Conservation (phyloP, 2,888 invertebrate genomes). For the Dicyrtomina minuta region DNA sequence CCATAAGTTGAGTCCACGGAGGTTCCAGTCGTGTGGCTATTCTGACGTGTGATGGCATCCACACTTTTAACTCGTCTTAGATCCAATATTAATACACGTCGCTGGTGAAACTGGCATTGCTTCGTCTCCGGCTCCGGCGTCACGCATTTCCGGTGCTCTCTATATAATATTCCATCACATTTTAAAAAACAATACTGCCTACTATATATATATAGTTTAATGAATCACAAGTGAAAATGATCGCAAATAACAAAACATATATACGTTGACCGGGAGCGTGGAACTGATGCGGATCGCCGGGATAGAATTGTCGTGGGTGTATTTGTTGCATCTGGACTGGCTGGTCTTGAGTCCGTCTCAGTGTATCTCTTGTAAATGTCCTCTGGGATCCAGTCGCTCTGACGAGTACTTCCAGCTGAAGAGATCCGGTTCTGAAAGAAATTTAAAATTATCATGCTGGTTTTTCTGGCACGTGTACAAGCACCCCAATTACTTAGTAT, state of each 20-base stretch:
- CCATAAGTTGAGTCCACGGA: slow-evolving; percentile 47
- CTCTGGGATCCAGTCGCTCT: slow-evolving; percentile 70
- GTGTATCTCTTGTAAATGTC: slow-evolving; percentile 76
- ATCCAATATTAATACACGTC: slow-evolving; percentile 72
- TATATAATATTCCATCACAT: no score
- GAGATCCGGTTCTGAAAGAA: slow-evolving; percentile 30
- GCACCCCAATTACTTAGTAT: not conserved
- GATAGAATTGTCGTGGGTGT: slow-evolving; percentile 5
- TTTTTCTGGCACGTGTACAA: no score
- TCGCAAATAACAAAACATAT: no score
- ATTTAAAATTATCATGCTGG: no score
- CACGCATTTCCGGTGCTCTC: slow-evolving; percentile 60
- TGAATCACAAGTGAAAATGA: not conserved
- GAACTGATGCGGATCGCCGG: slow-evolving; percentile 16
- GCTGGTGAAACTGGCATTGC: slow-evolving; percentile 54
- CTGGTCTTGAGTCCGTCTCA: slow-evolving; percentile 79
- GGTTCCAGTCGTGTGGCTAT: slow-evolving; percentile 45
- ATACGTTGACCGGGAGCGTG: slow-evolving; percentile 22
- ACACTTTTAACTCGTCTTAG: slow-evolving; percentile 60
- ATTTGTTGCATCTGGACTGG: slow-evolving; percentile 64
- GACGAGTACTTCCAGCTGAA: slow-evolving; percentile 35
- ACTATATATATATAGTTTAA: no score
- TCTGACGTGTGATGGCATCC: slow-evolving; percentile 50
- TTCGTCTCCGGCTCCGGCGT: slow-evolving; percentile 66
- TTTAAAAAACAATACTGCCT: no score